A percentile compares a stretch with the other conserved stretches of the same genome.
Conservation (phyloP, 2,113 vertebrate genomes). For the Himantopus leucocephalus region DNA sequence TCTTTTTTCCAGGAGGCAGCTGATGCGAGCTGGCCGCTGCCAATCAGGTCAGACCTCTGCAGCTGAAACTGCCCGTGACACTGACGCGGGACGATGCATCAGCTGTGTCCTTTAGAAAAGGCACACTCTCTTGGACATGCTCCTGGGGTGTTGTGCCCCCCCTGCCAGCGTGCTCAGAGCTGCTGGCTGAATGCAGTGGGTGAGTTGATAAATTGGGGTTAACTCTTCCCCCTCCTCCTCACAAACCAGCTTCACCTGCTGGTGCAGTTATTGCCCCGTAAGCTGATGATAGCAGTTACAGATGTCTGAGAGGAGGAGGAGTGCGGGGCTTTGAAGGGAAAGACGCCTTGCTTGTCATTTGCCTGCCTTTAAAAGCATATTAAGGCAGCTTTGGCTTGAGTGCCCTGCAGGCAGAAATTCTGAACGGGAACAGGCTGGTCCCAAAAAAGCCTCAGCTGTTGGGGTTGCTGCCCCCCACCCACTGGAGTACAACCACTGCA, state of each 20-base stretch:
- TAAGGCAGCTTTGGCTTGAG: not conserved
- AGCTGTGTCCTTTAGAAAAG: not conserved
- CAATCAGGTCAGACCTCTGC: conserved; percentile 32
- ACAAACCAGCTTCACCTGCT: not conserved
- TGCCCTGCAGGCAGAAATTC: not conserved
- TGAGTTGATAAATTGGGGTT: not conserved
- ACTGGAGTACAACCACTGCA: not conserved
- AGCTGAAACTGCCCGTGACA: not conserved
- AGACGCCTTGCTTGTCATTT: not conserved
- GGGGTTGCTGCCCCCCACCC: not conserved
- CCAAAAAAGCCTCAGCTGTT: not conserved
- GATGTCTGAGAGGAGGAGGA: not conserved
- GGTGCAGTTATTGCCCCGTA: not conserved
- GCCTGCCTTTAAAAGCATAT: not conserved
- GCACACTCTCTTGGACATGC: not conserved
- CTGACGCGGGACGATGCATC: not conserved
- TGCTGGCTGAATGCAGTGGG: not conserved
- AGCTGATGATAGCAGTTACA: not conserved
- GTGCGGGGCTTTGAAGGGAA: not conserved
- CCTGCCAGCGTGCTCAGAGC: not conserved
- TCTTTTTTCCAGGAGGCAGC: conserved; percentile 29
- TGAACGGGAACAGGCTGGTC: not conserved
- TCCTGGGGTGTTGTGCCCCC: not conserved
- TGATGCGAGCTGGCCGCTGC: conserved; percentile 2
- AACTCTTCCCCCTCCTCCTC: not conserved